Base-by-base conservation (phyloP, 2,888 invertebrate genomes). In the Hartigia nigra region DNA sequence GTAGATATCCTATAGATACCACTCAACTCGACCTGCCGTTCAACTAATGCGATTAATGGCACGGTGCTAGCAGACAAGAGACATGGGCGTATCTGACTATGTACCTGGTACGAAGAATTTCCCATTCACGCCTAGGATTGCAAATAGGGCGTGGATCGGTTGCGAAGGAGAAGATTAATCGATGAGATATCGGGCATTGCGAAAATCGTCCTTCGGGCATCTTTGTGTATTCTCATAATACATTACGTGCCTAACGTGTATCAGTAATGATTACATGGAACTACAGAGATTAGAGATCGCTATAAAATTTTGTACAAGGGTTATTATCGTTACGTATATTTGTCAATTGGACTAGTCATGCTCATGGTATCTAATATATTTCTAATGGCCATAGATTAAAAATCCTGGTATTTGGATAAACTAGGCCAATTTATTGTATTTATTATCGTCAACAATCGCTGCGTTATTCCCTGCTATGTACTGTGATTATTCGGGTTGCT, bases 401-500 rank as follows among this genome's bases (percentile, higher is more conserved):
- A 5, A 14, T 23, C 9, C 39, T 23, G 23, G 39, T 55, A 55
- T 55, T 2, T 5, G 39, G 9, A 23, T 31, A 12, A 34, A 72
- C 72, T 14, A 12, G 23, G 83, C 85, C 88, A 88, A 89, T 89
- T 88, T 88, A 89, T 89, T 87, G 87, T 87, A 87, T 85, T 86
- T 88, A 89, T 90, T 90, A 90, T 90, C 89, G 88, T 81, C 81
- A 83, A 87, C 87, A 88, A 90, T 90, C 89, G 89, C 86, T 82
- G 84, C 86, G 87, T 88, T 89, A 88, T 87, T 88, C 87, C 86
- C 81, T 81, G 82, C 72, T 84, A 79, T 87, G 89, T 88, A 88
- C 87, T 86, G 85, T 86, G 86, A 85, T 84, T 83, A 84, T 84
- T 81, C 82, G 74, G 79, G 80, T 83, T 84, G 86, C 84, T 89